A percentile compares a stretch with the other conserved stretches of the same genome.
These are phyloP conservation scores for Jaculus jaculus DNA, from an alignment of 2,113 vertebrate genomes.

Conservation along the genomic window DNA sequence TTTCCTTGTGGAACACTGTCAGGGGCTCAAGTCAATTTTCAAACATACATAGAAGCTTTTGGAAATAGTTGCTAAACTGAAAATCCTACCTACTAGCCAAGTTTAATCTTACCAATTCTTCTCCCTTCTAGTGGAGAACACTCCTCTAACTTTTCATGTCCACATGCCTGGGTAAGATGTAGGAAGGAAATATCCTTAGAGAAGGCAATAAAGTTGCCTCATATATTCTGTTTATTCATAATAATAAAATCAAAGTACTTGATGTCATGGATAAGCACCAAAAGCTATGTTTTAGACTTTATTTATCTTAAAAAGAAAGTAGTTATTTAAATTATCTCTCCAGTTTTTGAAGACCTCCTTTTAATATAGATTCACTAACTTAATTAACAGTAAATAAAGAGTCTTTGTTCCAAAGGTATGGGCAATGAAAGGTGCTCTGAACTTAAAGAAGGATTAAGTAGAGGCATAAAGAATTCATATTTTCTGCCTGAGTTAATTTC, in stretches of 20 bases:
- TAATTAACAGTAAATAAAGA: conserved; percentile 62
- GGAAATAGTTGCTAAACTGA: not conserved
- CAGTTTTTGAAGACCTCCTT: conserved; percentile 14
- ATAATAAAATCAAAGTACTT: not conserved
- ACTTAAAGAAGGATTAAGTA: conserved; percentile 64
- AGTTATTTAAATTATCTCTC: conserved; percentile 52
- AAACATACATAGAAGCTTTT: not conserved
- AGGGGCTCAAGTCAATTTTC: not conserved
- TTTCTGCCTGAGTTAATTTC: conserved; percentile 76
- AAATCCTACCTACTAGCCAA: not conserved
- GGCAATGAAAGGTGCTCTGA: conserved; percentile 54
- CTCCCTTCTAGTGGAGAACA: not conserved
- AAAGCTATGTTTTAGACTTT: not conserved
- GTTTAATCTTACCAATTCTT: not conserved
- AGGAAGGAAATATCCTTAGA: not conserved
- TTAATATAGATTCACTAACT: conserved; percentile 59
- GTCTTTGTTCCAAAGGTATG: conserved; percentile 53
- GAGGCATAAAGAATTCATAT: conserved; percentile 61
- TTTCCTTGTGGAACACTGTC: not conserved
- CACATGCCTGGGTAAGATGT: not conserved
- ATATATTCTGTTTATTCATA: not conserved
- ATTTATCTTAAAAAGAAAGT: conserved; percentile 15
- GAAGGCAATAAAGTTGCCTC: not conserved
- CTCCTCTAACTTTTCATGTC: not conserved
- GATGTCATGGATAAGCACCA: not conserved